Base-by-base conservation (phyloP, 1,140 invertebrate species). In the Oedothorax gibbosus region DNA sequence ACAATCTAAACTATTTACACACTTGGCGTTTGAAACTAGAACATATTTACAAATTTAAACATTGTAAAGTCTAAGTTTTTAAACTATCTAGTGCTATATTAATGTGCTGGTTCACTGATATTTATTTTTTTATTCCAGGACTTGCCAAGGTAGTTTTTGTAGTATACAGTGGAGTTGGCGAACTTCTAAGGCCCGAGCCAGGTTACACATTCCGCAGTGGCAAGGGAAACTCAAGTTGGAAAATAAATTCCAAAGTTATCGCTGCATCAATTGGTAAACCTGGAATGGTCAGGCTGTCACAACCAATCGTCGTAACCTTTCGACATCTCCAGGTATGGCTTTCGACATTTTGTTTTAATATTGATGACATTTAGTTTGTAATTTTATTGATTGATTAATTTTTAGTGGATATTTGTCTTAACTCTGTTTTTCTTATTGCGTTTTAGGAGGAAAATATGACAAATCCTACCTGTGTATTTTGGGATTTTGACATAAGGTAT, bases 381-480 rank as follows among this genome's bases (percentile, higher is more conserved):
- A n/a, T 35, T 64, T 7, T 11, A 49, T 78, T n/a, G 8, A 10
- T 62, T 11, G 12, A 64, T 65, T 15, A 15, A 53, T n/a, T 73
- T 21, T 8, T n/a, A 56, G 15, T 56, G 4, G 7, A n/a, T 0
- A 56, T 56, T 56, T 53, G 50, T 72, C 51, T n/a, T 68, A 49
- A 68, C 7, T 11, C 21, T 20, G 21, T 7, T 14, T 68, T 68
- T 66, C 12, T 62, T 62, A 62, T 62, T 73, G 0, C 10, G 50
- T 76, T 86, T 12, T 20, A 86, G 83, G 86, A 85, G 64, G 95
- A 97, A 87, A 98, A 98, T 90, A 95, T 97, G 14, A 96, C 95
- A 51, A 97, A 97, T 91, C 96, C 96, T 6, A 93, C 93, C 10
- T 99, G 97, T 90, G 96, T 97, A 0, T 98, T 96, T 91, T 98